Base-by-base conservation (phyloP, 1,140 invertebrate species). In the Heliconius hewitsoni region DNA sequence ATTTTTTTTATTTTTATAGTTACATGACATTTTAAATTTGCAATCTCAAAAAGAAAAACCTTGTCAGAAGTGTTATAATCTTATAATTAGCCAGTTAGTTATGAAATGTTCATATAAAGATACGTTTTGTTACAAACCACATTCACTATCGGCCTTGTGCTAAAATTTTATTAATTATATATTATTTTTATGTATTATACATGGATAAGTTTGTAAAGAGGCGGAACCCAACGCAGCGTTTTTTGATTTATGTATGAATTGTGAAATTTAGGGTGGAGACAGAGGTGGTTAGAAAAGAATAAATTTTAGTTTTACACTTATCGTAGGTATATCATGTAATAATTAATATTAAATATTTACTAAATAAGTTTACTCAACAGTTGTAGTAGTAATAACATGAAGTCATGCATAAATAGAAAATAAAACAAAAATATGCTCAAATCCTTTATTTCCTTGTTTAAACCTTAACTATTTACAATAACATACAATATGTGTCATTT, bases 391-490 rank as follows among this genome's bases (percentile, higher is more conserved):
- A 46, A 46, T 46, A 46, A 4, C 13, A 46, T 46, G 13, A 46
- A 46, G 9, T 16, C 42, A 46, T 46, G 13, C 42, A 46, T 46
- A 5, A 46, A 46, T 46, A 72, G 37, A 27, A 80, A 75, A 37
- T 18, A 71, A 77, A 19, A 71, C n/a, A 27, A 72, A 11, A 57
- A 16, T 73, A 78, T 78, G 52, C 71, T 42, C 71, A 82, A 46
- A 76, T 77, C 74, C 72, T 81, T 84, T 82, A 81, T 82, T 84
- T 82, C 79, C 79, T 80, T 78, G 27, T 73, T 77, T 79, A 74
- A 80, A 74, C 79, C 66, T 57, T 70, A 81, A 66, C 57, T 82
- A 80, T 83, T 50, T 83, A 83, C 80, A 82, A 77, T 77, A 76
- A 66, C 60, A 66, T 74, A 80, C 81, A 81, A 66, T 80, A 75